Base-by-base conservation (phyloP, 1,140 invertebrate genomes). In the Euborellia annulipes region DNA sequence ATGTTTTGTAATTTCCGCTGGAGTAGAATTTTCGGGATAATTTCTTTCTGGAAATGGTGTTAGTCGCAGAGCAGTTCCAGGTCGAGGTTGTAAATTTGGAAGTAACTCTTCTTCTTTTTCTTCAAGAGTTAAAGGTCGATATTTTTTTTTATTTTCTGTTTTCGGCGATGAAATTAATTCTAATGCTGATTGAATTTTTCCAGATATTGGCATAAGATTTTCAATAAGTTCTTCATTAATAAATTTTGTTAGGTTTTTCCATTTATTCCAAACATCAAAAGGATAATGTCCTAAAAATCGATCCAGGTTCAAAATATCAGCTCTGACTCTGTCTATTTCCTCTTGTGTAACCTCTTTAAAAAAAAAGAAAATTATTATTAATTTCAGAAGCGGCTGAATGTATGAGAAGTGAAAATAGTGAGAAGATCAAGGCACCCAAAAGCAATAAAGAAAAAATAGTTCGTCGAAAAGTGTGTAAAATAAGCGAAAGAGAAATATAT, bases 251-350 rank as follows among this genome's bases (percentile, higher is more conserved):
- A 98, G 66, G 19, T 78, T 68, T 43, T 82, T 74, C 93, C 93
- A 98, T 53, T 82, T 80, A 49, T 81, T 76, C 61, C 79, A 86
- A 48, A 78, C 78, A 50, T 93, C 81, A 66, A 82, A 93, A 11
- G 93, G 92, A 71, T 97, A 98, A 3, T 85, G 73, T 11, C 84
- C 94, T 34, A 98, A 63, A 62, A 75, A 82, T 49, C 65, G 67
- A 56, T 98, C 91, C 34, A 97, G 59, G 42, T 84, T 73, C 39
- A 73, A 66, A 30, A 90, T 57, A 62, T 93, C 89, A 4, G 68
- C 65, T 54, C 75, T 77, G 14, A 91, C 62, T 11, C 68, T 62
- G 46, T 73, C 58, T 36, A 76, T 52, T 51, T 71, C 72, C 52
- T 75, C 63, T 54, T 79, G 68, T 53, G 66, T 57, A 42, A 73